Percentiles rank a stretch among this genome's conserved stretches.
phyloP scores from a whole-genome alignment of 2,888 invertebrate genomes.

The Chamaedrilus cognettii region DNA sequence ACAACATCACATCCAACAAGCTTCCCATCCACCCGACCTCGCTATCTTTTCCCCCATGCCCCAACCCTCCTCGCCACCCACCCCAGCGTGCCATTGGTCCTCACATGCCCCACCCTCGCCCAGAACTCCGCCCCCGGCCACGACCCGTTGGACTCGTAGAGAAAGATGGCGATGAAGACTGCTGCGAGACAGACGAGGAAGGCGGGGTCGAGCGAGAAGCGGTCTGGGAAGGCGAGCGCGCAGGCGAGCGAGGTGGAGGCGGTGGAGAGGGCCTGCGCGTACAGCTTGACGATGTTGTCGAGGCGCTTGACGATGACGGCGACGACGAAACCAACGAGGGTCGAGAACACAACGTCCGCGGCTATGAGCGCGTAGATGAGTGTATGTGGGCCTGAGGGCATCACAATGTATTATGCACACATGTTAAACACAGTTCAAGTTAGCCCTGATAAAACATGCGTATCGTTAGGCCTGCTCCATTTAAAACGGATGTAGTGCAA shows the following conservation, averaged over 20 bases:
- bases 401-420: too few relatives aligned
- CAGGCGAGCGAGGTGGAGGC: conserved; percentile 30
- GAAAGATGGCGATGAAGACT: conserved; percentile 25
- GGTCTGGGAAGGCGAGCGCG: conserved; percentile 25
- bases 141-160: conserved; percentile 19
- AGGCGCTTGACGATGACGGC: conserved; percentile 31
- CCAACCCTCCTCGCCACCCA: conserved; percentile 67
- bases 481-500: too few relatives aligned
- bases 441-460: too few relatives aligned
- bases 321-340: conserved; percentile 20
- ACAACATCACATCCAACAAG: conserved; percentile 83
- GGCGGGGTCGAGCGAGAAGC: conserved; percentile 20
- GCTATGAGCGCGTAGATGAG: conserved; percentile 13
- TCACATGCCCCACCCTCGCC: not conserved
- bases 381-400: not conserved
- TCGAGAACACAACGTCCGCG: conserved; percentile 16
- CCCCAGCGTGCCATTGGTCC: too few relatives aligned
- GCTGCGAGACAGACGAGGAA: conserved; percentile 26
- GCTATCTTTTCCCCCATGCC: conserved; percentile 82
- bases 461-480: too few relatives aligned
- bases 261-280: conserved; percentile 29
- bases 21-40: conserved; percentile 82
- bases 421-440: too few relatives aligned
- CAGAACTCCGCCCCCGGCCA: not conserved
- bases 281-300: conserved; percentile 36